Conservation (phyloP, 1,140 invertebrate genomes). For the Drosophila triauraria region DNA sequence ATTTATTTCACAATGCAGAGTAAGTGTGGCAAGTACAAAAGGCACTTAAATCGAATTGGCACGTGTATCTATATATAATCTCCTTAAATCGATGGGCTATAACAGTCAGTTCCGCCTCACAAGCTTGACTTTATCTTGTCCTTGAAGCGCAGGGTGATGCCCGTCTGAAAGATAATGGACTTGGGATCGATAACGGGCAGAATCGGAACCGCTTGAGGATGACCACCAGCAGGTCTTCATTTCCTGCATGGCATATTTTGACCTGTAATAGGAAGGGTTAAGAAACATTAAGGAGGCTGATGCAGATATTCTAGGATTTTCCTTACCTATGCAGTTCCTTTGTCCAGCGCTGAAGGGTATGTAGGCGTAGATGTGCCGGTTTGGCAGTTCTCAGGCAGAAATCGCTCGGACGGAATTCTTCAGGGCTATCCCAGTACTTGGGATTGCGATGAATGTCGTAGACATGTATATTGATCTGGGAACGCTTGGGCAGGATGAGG, state of each 20-base stretch:
- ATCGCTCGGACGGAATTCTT: conserved; percentile 91
- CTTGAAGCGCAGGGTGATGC: conserved; percentile 68
- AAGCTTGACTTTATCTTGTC: conserved; percentile 65
- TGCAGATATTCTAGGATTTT: background rate
- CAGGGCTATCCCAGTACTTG: conserved; percentile 89
- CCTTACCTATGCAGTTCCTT: conserved; percentile 77
- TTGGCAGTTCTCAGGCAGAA: conserved; percentile 87
- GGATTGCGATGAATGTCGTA: conserved; percentile 87
- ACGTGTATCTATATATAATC: conserved; percentile 5
- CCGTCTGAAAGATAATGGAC: conserved; percentile 56
- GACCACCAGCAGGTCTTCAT: conserved; percentile 85
- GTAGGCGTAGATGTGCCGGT: conserved; percentile 85
- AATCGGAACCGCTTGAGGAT: conserved; percentile 83
- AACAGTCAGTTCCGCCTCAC: conserved; percentile 43
- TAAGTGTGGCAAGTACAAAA: background rate
- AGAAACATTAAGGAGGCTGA: background rate
- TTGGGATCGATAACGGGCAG: conserved; percentile 77
- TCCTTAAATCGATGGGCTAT: conserved; percentile 5
- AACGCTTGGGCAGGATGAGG: conserved; percentile 85
- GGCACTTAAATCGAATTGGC: background rate
- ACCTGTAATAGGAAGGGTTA: conserved; percentile 27
- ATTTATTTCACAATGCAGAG: conserved; percentile 6
- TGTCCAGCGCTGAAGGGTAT: conserved; percentile 87
- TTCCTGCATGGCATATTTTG: conserved; percentile 86
- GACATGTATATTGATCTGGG: conserved; percentile 85